Evolutionary conservation across 1,140 invertebrate species (phyloP).

Genomic region (Anadara kagoshimensis): DNA sequence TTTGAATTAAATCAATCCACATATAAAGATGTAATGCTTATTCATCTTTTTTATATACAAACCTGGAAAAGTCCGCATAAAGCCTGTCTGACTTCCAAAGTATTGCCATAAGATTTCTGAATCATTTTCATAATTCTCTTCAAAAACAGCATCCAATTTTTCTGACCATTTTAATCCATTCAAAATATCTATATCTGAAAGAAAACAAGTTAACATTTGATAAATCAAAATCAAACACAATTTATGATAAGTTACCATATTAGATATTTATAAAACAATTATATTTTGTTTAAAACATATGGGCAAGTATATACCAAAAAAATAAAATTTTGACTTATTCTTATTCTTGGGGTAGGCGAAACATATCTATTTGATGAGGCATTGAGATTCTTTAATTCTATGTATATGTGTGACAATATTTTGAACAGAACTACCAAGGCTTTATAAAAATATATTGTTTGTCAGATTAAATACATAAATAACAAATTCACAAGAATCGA

Average conservation of each 20-base stretch:
- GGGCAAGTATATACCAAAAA: too few relatives aligned
- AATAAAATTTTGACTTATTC: too few relatives aligned
- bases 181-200: slow-evolving; percentile 70
- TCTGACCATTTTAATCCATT: slow-evolving; percentile 92
- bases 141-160: slow-evolving; percentile 87
- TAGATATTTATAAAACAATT: background rate
- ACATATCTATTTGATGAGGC: too few relatives aligned
- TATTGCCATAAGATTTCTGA: slow-evolving; percentile 95
- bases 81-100: slow-evolving; percentile 94
- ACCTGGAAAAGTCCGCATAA: slow-evolving; percentile 94
- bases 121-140: slow-evolving; percentile 89
- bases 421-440: too few relatives aligned
- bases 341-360: too few relatives aligned
- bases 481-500: too few relatives aligned
- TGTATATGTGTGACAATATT: too few relatives aligned
- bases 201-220: background rate
- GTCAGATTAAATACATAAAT: too few relatives aligned
- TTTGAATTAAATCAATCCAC: background rate
- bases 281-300: background rate
- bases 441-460: too few relatives aligned
- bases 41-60: slow-evolving; percentile 34
- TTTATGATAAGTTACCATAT: background rate
- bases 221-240: background rate
- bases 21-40: background rate
- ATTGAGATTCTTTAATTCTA: too few relatives aligned